Base-by-base conservation (phyloP, 2,797 vertebrate genomes). In the Meda fulgida region DNA sequence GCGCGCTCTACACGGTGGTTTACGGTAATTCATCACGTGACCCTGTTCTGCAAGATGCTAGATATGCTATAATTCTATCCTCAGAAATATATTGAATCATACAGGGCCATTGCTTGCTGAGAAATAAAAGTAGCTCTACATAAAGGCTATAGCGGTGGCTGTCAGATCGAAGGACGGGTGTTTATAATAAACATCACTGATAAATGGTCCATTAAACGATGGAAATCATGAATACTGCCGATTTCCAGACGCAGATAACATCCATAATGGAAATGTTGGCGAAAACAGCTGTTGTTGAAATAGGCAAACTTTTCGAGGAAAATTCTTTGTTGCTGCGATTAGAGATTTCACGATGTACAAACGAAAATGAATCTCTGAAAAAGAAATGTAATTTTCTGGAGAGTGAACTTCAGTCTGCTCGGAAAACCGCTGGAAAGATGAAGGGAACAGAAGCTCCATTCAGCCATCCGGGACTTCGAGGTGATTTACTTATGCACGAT, bases 281-380 rank as follows among this genome's bases (percentile, higher is more conserved):
- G 3, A 95, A 94, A 88, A 89, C 92, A 38, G 95, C 95, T n/a
- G 66, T 95, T 80, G 79, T 90, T 1, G 95, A 96, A 89, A 95
- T 96, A 58, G 84, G 94, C 48, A 94, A 91, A 89, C 93, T 96
- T 36, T 94, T 95, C 4, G 94, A 96, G 21, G 94, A 95, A n/a
- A 95, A 93, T 88, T 95, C 94, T 7, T 91, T 94, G 40, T 89
- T 93, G 86, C 92, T 95, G 84, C 93, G 93, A 86, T 84, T 93
- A 72, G 95, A 96, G 90, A 93, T 96, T 19, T 93, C 93, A n/a
- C 18, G 58, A 65, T 46, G 58, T 48, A 65, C 93, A 23, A 79
- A 31, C 38, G 78, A 79, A 79, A 79, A 79, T 14, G 78, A 79
- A 8, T 46, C 93, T 67, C 88, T 96, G 87, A 95, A 94, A 89